A percentile compares a stretch with the other conserved stretches of the same genome.
These are phyloP conservation scores for Nebria salina DNA, from an alignment of 2,888 invertebrate genomes.

Conservation along the genomic window DNA sequence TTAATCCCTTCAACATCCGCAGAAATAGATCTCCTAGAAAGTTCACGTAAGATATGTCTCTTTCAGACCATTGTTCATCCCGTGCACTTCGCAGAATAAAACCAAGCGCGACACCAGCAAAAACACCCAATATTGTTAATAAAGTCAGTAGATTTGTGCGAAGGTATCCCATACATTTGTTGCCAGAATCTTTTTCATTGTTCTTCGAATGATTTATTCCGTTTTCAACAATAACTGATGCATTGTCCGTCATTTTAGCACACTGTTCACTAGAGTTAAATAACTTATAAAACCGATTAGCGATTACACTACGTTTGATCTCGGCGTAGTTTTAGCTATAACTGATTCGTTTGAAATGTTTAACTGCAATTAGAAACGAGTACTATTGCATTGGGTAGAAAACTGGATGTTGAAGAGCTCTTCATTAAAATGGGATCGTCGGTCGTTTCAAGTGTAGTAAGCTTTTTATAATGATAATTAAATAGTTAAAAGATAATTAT, in stretches of 20 bases:
- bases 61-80: slow-evolving; percentile 62
- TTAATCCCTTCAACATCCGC: slow-evolving; percentile 77
- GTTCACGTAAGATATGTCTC: slow-evolving; percentile 76
- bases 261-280: neutral
- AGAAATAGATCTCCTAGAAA: slow-evolving; percentile 78
- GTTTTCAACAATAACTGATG: slow-evolving; percentile 31
- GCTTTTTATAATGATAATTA: slow-evolving; percentile 25
- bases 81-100: slow-evolving; percentile 61
- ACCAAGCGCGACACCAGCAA: slow-evolving; percentile 67
- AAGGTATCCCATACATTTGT: slow-evolving; percentile 56
- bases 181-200: slow-evolving; percentile 34
- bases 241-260: slow-evolving; percentile 12
- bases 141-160: slow-evolving; percentile 66
- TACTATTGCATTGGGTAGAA: neutral
- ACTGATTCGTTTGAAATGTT: slow-evolving; percentile 2
- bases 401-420: slow-evolving; percentile 2
- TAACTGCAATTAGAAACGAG: slow-evolving; percentile 2
- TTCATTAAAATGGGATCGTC: slow-evolving; percentile 5
- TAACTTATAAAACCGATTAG: neutral
- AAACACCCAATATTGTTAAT: slow-evolving; percentile 68
- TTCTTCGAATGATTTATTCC: slow-evolving; percentile 22
- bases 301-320: neutral
- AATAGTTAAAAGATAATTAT: slow-evolving; percentile 30
- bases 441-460: neutral
- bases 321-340: neutral